A percentile compares a stretch with the other conserved stretches of the same genome.
These are phyloP conservation scores for Psix sp. DNA, from an alignment of 1,140 invertebrate species.

Conservation along the genomic window DNA sequence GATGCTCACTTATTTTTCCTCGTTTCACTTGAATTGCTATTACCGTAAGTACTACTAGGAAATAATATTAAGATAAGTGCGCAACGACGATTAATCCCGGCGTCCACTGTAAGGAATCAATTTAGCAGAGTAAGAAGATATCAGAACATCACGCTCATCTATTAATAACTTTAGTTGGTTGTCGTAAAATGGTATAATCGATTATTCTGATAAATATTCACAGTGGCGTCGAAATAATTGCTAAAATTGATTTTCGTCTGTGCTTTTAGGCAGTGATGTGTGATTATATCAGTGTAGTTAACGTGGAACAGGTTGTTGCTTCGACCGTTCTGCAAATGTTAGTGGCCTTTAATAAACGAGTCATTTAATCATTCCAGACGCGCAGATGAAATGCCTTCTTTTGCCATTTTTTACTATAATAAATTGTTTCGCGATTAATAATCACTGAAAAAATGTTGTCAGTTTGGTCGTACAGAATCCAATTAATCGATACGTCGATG, in stretches of 20 bases:
- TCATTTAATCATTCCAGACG: conserved; percentile 41
- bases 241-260: conserved; percentile 54
- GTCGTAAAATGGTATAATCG: conserved; percentile 36
- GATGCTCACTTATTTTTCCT: not conserved
- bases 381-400: conserved; percentile 38
- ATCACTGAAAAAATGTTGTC: conserved; percentile 37
- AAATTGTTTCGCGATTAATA: conserved; percentile 50
- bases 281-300: conserved; percentile 48
- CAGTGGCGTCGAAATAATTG: conserved; percentile 30
- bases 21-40: not conserved
- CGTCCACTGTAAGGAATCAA: conserved; percentile 36
- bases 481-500: conserved; percentile 20
- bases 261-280: conserved; percentile 28
- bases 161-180: conserved; percentile 36
- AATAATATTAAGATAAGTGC: conserved; percentile 8
- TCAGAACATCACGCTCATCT: conserved; percentile 35
- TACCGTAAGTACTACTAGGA: not conserved
- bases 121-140: conserved; percentile 34
- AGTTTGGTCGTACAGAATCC: conserved; percentile 20
- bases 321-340: conserved; percentile 47
- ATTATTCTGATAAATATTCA: conserved; percentile 59
- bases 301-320: conserved; percentile 35
- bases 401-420: conserved; percentile 9
- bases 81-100: conserved; percentile 17
- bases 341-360: conserved; percentile 59